phyloP scores from a whole-genome alignment of 2,797 vertebrate genomes.

The Erethizon dorsatum region DNA sequence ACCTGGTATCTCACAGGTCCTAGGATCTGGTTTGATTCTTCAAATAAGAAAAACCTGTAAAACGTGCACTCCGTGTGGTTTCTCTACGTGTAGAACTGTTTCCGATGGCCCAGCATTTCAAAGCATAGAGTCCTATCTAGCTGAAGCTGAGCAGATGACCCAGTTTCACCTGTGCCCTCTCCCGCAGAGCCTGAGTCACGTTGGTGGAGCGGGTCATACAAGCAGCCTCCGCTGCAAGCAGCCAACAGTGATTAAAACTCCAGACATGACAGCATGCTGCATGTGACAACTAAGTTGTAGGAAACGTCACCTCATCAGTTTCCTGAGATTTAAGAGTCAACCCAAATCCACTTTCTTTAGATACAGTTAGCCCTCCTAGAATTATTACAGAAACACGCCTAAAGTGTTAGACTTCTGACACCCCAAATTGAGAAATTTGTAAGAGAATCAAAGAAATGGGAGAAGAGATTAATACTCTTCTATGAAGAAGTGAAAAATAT shows the following conservation, averaged over 20 bases:
- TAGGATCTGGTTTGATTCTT: slow-evolving; percentile 1
- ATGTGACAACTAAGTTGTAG: neutral
- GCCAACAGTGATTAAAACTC: neutral
- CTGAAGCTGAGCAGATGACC: neutral
- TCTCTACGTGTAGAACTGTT: neutral
- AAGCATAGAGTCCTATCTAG: neutral
- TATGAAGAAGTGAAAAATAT: neutral
- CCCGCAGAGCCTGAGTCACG: neutral
- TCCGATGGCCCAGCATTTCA: slow-evolving; percentile 5
- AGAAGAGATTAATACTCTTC: neutral
- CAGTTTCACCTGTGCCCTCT: slow-evolving; percentile 37
- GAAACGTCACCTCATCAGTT: slow-evolving; percentile 38
- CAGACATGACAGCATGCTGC: neutral
- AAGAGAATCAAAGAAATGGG: neutral
- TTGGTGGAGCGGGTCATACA: neutral
- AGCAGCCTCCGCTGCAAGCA: neutral
- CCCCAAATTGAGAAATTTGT: neutral
- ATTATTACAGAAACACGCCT: neutral
- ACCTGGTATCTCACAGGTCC: neutral
- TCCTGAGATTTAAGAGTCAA: slow-evolving; percentile 11
- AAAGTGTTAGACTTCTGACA: neutral
- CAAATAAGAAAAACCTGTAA: neutral
- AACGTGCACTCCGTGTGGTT: slow-evolving; percentile 8
- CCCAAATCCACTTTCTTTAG: neutral
- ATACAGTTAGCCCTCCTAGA: neutral